Conservation (phyloP, 2,113 vertebrate genomes). For the Gambusia holbrooki region DNA sequence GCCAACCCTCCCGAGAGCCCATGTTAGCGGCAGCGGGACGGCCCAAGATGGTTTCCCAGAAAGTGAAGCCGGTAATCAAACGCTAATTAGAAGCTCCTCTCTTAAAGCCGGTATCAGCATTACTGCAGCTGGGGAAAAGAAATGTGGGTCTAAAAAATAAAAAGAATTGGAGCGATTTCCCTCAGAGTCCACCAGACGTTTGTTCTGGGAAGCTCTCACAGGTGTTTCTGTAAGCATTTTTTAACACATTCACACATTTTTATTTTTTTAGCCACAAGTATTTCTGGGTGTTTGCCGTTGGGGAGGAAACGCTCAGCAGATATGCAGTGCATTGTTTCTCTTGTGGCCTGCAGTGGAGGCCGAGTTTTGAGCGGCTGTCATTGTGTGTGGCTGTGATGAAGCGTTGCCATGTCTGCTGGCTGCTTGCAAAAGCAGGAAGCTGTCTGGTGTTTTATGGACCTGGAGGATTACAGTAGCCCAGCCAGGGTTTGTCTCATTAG, state of each 20-base stretch:
- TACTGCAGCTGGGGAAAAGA: conserved; percentile 1
- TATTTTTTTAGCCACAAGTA: not conserved
- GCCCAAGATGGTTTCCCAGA: not conserved
- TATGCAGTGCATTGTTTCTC: conserved; percentile 24
- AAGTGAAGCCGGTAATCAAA: not conserved
- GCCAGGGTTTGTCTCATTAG: not conserved
- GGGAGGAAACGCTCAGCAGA: conserved; percentile 4
- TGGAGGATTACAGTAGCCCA: not conserved
- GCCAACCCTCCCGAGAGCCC: not conserved
- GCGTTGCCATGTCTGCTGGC: conserved; percentile 35
- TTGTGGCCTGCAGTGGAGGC: conserved; percentile 18
- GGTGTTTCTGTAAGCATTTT: not conserved
- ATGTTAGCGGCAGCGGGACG: not conserved
- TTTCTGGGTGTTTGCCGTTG: not conserved
- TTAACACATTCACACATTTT: not conserved
- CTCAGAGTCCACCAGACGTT: conserved; percentile 6
- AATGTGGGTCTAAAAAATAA: conserved; percentile 22
- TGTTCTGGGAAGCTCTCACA: conserved; percentile 6
- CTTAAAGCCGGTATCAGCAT: not conserved
- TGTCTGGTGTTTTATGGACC: conserved; percentile 17
- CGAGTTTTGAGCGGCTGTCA: conserved; percentile 50
- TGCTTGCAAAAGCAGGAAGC: conserved; percentile 22
- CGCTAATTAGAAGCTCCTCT: conserved; percentile 19
- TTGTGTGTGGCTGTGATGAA: conserved; percentile 38
- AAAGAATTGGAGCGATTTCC: not conserved